Percentiles rank a stretch among this genome's conserved stretches.
phyloP scores from a whole-genome alignment of 64 coral and sea anemone species.

The Dendrophyllia cribrosa region DNA sequence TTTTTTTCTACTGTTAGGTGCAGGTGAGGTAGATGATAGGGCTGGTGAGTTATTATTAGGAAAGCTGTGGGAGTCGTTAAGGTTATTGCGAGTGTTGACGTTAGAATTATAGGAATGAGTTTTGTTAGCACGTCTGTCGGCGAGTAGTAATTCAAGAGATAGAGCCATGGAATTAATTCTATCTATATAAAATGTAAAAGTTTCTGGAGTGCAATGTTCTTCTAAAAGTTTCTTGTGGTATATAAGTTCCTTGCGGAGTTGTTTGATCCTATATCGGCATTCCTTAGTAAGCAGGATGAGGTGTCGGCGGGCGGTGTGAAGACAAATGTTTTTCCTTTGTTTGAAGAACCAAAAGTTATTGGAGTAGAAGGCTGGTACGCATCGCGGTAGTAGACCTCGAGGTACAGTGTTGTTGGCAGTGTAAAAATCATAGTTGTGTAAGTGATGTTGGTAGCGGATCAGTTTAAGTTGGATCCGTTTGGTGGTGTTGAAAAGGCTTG shows the following conservation, averaged over 20 bases:
- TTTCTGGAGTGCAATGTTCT: not conserved
- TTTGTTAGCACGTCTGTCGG: not conserved
- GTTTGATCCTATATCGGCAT: not conserved
- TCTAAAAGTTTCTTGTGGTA: not conserved
- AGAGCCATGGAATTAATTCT: not conserved
- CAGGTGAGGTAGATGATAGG: no score
- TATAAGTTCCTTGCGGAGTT: not conserved
- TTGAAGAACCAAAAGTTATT: not conserved
- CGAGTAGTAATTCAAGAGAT: not conserved
- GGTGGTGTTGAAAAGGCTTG: not conserved
- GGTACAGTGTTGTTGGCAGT: not conserved
- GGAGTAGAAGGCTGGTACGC: not conserved
- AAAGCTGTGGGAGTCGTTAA: no score
- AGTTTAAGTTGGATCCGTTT: not conserved
- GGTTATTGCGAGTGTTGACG: not conserved
- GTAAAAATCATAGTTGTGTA: not conserved
- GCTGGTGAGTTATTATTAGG: not conserved
- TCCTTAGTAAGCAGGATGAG: not conserved
- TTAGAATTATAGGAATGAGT: not conserved
- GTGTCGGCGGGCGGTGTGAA: not conserved
- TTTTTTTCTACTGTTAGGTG: no score
- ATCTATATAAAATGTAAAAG: not conserved
- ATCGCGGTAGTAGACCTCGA: not conserved
- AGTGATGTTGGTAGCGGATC: not conserved
- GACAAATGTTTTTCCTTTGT: not conserved